Base-by-base conservation (phyloP, 2,888 invertebrate species). In the Synanthedon myopaeformis region DNA sequence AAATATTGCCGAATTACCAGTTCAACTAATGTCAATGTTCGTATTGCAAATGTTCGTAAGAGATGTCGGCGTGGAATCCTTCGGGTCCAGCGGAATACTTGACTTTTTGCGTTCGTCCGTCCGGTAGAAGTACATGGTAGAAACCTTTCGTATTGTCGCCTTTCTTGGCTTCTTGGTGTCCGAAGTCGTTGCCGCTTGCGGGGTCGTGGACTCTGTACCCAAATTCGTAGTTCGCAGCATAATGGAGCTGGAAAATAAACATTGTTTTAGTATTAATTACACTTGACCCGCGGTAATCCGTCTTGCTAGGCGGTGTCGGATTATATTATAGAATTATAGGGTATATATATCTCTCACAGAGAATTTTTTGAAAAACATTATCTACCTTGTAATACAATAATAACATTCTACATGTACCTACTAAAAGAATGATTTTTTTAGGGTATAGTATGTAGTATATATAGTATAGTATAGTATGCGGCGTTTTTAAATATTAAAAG, bases 51-150 rank as follows among this genome's bases (percentile, higher is more conserved):
- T 81, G 73, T 55, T 89, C 89, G 61, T 94, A 94, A 13, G 92
- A 91, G 49, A 95, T 92, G 67, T 92, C 91, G 4, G 95, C 94
- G 69, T 93, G 93, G 76, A 91, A 95, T 6, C 95, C 95, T 52
- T 89, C 88, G 51, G 92, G 90, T 54, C 94, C 94, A 0, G 93
- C 94, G 62, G 90, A 91, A 76, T 95, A 95, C 58, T 91, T 89
- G 52, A 94, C 94, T 62, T 91, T 91, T 80, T 95, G 94, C 68
- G 93, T 82, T 59, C 94, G 89, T 41, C 94, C 95, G 76, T 95
- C 94, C 2, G 95, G 95, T 49, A 95, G 79, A 10, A 92, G 82
- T 3, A 94, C 93, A 66, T 94, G 93, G 82, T 95, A 95, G 58
- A 91, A 90, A 12, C 95, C 94, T 62, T 90, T 91, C 1, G 92